Conservation (phyloP, 2,888 invertebrate species). For the Cordilura impudica region DNA sequence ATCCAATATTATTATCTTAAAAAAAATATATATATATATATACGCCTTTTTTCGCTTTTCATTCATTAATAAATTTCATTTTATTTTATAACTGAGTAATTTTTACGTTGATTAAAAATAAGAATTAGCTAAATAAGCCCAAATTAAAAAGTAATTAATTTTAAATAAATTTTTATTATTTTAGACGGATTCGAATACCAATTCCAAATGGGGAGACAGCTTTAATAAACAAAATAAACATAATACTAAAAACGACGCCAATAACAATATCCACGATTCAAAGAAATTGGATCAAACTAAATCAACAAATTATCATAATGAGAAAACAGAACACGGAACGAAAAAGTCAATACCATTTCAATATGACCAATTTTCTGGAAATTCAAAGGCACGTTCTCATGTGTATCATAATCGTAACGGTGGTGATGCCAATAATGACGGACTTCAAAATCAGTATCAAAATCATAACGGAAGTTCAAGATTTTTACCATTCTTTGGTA, state of each 20-base stretch:
- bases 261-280: conserved; percentile 36
- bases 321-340: conserved; percentile 24
- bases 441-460: conserved; percentile 16
- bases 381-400: conserved; percentile 28
- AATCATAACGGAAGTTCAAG: conserved; percentile 58
- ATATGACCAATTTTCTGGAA: conserved; percentile 66
- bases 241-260: conserved; percentile 43
- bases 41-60: too few relatives aligned
- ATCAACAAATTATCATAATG: conserved; percentile 17
- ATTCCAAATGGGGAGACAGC: conserved; percentile 39
- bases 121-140: too few relatives aligned
- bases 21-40: too few relatives aligned
- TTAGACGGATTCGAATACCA: conserved; percentile 38
- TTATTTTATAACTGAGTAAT: too few relatives aligned
- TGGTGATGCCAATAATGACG: conserved; percentile 4
- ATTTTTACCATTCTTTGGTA: conserved; percentile 65
- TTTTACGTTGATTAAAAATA: too few relatives aligned
- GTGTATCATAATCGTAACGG: conserved; percentile 22
- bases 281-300: background rate
- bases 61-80: too few relatives aligned
- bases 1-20: too few relatives aligned
- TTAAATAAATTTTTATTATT: background rate
- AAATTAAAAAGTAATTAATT: too few relatives aligned
- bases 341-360: conserved; percentile 64
- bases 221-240: conserved; percentile 36